phyloP scores from a whole-genome alignment of 2,797 vertebrate species.

The Sylvilagus floridanus region DNA sequence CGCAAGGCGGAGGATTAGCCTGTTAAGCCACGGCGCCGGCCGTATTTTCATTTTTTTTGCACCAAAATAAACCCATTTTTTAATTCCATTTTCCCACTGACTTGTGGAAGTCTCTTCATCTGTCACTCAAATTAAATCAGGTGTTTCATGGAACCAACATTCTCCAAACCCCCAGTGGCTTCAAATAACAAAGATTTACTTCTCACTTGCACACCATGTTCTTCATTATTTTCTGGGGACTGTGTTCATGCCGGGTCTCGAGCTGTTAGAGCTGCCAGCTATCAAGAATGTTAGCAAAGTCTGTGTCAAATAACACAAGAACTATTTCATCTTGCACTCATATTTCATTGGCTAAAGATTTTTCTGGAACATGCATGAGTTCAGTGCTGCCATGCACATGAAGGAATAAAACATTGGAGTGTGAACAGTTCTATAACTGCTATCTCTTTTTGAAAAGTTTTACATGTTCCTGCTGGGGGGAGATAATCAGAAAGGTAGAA shows the following conservation, averaged over 20 bases:
- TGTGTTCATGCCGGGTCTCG: background rate
- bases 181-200: background rate
- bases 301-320: background rate
- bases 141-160: background rate
- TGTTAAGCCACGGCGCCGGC: no score
- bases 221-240: background rate
- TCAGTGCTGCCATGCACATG: background rate
- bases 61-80: no score
- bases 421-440: background rate
- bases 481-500: background rate
- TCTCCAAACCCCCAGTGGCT: background rate
- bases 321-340: background rate
- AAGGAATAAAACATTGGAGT: background rate
- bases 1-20: no score
- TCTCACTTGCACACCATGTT: background rate
- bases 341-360: background rate
- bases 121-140: background rate
- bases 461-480: background rate
- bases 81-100: no score
- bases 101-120: no score
- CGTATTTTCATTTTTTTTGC: no score
- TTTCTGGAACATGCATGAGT: background rate
- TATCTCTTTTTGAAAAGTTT: background rate
- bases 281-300: background rate
- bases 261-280: background rate